Evolutionary conservation across 2,113 vertebrate genomes (phyloP), one percentile per base, ranked within the genome.

Genomic region (Meriones unguiculatus): DNA sequence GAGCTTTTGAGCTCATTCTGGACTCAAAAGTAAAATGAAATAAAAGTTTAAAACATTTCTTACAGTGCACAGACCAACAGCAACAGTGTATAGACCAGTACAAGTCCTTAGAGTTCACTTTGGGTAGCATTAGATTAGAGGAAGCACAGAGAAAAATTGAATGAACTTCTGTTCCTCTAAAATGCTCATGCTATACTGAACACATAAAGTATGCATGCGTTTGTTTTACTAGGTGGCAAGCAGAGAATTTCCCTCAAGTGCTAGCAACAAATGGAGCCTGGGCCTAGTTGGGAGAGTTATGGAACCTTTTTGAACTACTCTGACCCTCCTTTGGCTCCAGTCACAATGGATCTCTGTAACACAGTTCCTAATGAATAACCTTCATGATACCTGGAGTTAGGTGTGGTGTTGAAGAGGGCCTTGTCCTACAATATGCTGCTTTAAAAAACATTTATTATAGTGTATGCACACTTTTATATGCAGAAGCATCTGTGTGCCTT

Each of bases 101-200:
- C n/a, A 62, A 28, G 38, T 13, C 62, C 32, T 64, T 7, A 1
- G 28, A 87, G 22, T 76, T 7, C 50, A 86, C 59, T 91, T 87
- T 94, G 73, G 85, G 64, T 69, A 87, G 54, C 13, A 22, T 7
- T 91, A 18, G 62, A 32, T 67, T 75, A 62, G 65, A 89, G 17
- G 46, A 81, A 95, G 64, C 22, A 35, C 24, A 81, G 67, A 85
- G 52, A 90, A 90, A 13, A 30, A 35, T 18, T 28, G 28, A 25
- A 57, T 15, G 41, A 88, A 81, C 18, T 3, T n/a, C 54, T 57
- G 59, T 6, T 78, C 41, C 75, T 80, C 52, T 92, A 73, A 92
- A 92, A 69, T 52, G 94, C 65, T 59, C 65, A 95, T 78, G 69
- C 86, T 94, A 90, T 24, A n/a, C 15, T 67, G 46, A 52, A 95